Evolutionary conservation across 2,113 vertebrate species (phyloP).

Genomic region (Larimichthys polyactis): DNA sequence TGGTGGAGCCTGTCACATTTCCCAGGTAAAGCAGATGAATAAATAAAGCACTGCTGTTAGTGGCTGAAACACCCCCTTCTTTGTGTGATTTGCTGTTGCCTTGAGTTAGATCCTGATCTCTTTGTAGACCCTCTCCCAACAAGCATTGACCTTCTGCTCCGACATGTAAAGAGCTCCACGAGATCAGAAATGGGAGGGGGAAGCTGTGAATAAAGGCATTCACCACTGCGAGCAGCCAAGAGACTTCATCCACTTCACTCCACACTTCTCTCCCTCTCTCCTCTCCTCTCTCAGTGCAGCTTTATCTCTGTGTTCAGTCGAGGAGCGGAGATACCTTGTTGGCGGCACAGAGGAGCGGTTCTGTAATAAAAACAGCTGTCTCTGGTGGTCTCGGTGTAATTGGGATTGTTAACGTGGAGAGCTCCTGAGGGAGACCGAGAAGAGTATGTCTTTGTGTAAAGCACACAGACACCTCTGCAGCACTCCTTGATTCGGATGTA

Average conservation of each 20-base stretch:
- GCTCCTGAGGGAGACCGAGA: constrained; percentile 85
- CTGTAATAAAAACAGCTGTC: constrained; percentile 88
- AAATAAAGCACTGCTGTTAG: constrained; percentile 66
- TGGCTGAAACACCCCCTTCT: constrained; percentile 47
- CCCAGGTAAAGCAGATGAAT: constrained; percentile 80
- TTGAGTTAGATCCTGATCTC: constrained; percentile 72
- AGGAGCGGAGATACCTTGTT: constrained; percentile 80
- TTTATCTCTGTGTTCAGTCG: constrained; percentile 66
- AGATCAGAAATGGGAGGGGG: constrained; percentile 70
- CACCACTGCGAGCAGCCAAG: constrained; percentile 73
- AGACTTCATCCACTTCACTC: constrained; percentile 78
- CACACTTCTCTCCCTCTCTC: constrained; percentile 48
- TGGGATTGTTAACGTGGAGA: constrained; percentile 87
- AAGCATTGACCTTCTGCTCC: constrained; percentile 79
- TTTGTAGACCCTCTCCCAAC: constrained; percentile 77
- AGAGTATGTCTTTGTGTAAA: constrained; percentile 85
- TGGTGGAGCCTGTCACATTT: constrained; percentile 69
- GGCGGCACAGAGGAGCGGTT: constrained; percentile 82
- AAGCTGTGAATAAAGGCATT: constrained; percentile 78
- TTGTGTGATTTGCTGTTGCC: constrained; percentile 72
- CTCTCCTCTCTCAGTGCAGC: constrained; percentile 53
- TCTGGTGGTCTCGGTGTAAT: constrained; percentile 87
- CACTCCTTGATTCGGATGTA: constrained; percentile 79
- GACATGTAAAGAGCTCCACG: constrained; percentile 77
- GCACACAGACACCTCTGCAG: constrained; percentile 82